Evolutionary conservation across 2,888 invertebrate species (phyloP).

Genomic region (Agrochola macilenta): DNA sequence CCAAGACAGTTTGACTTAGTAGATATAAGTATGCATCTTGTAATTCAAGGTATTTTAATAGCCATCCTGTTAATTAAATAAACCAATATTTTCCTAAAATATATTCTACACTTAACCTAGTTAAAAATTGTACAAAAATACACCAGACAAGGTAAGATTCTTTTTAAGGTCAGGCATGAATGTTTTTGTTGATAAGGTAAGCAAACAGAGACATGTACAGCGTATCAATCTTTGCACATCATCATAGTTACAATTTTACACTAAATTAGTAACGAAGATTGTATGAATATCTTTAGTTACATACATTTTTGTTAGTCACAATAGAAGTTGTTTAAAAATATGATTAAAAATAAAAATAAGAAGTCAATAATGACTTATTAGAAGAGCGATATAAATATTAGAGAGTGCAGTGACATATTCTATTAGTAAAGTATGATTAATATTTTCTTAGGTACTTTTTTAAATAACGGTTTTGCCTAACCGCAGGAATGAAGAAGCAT

Average conservation of each 20-base stretch:
- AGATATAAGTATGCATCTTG: neutral
- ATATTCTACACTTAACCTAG: slow-evolving; percentile 60
- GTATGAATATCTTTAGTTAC: slow-evolving; percentile 33
- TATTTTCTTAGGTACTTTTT: slow-evolving; percentile 20
- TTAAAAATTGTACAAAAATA: slow-evolving; percentile 60
- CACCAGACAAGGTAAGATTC: slow-evolving; percentile 62
- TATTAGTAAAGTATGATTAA: slow-evolving; percentile 20
- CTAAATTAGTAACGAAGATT: slow-evolving; percentile 43
- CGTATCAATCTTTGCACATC: slow-evolving; percentile 70
- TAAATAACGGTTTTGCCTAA: slow-evolving; percentile 24
- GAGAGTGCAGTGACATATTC: slow-evolving; percentile 2
- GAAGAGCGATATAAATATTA: neutral
- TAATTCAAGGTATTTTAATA: slow-evolving; percentile 26
- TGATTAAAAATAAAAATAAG: neutral
- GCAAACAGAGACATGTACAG: slow-evolving; percentile 62
- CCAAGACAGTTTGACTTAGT: neutral
- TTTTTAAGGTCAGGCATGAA: slow-evolving; percentile 69
- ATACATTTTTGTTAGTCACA: slow-evolving; percentile 42
- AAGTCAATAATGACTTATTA: slow-evolving; percentile 3
- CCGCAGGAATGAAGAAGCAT: slow-evolving; percentile 32
- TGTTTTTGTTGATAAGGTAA: slow-evolving; percentile 69
- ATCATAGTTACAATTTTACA: slow-evolving; percentile 45
- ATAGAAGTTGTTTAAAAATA: neutral
- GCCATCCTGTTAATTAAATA: slow-evolving; percentile 27
- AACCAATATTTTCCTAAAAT: slow-evolving; percentile 48